Conservation (phyloP, 2,797 vertebrate species). For the Ptychobarbus kaznakovi region DNA sequence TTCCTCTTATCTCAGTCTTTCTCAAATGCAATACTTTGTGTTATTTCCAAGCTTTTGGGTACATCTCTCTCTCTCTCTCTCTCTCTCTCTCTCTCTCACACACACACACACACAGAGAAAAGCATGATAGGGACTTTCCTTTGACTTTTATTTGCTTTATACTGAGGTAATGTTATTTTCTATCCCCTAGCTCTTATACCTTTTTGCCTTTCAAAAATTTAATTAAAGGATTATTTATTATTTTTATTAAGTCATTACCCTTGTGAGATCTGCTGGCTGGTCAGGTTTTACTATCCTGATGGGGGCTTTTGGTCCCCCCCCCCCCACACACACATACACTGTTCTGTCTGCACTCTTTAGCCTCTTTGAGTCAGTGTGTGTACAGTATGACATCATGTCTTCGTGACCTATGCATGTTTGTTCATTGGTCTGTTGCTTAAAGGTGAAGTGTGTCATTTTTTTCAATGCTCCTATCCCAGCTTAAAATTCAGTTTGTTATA, state of each 20-base stretch:
- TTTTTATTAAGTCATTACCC: background rate
- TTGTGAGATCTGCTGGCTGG: background rate
- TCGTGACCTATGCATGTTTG: background rate
- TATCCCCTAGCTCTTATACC: background rate
- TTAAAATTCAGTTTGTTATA: background rate
- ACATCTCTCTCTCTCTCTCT: background rate
- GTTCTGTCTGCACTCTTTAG: background rate
- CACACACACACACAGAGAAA: background rate
- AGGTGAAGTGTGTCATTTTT: conserved; percentile 19
- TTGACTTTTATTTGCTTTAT: background rate
- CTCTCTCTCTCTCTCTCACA: background rate
- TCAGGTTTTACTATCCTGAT: conserved; percentile 26
- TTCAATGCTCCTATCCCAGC: background rate
- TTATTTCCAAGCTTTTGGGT: background rate
- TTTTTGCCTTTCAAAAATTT: background rate
- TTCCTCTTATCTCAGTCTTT: conserved; percentile 18
- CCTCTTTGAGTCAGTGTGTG: background rate
- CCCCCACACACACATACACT: no score
- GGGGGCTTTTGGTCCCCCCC: background rate
- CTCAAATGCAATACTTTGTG: background rate
- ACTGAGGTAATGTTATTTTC: conserved; percentile 20
- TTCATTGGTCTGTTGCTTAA: background rate
- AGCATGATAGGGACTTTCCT: background rate
- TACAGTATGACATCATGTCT: background rate
- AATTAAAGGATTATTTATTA: conserved; percentile 7